Evolutionary conservation across 2,113 vertebrate genomes (phyloP), one percentile per base, ranked within the genome.

Genomic region (Cheilinus undulatus): DNA sequence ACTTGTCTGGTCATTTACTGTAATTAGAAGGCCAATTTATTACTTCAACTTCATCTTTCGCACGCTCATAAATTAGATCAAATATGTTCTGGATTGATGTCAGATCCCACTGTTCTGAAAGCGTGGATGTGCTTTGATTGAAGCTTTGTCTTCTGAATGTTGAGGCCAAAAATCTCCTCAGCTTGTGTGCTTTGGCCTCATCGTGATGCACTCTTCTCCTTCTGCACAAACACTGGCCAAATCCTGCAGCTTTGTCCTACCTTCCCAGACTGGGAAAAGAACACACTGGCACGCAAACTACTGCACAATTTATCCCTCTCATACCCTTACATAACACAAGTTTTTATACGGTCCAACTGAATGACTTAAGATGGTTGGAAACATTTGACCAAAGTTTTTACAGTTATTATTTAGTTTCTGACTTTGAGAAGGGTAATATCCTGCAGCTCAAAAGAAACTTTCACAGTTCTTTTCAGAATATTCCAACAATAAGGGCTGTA

Each of bases 101-200:
- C 59, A 57, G 83, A 76, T 84, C 80, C 32, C 62, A 65, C 36
- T 34, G 59, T 62, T 78, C 40, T 38, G n/a, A 20, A 34, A 56
- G 64, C 73, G 66, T 80, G 51, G 45, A 68, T 83, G 63, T 65
- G 77, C 38, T 12, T 12, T 62, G 85, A 77, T 75, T 73, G 82
- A 83, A 56, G 63, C 74, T 24, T 74, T 51, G 62, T 72, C 66
- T 82, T 26, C 50, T 71, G 22, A 46, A 32, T 40, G 28, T 60
- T 38, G 9, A 27, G 34, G 82, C 73, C 80, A 90, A 82, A 74
- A 64, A 28, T 68, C 34, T 67, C 73, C 82, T 70, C 61, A 32
- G 86, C 57, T 85, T 90, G 88, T 88, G 83, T 87, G 63, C 67
- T 75, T 90, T 89, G 89, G 86, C 84, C 40, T 67, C 67, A 64